Percentiles rank a stretch among this genome's conserved stretches.
Evolutionary conservation across 2,888 invertebrate species (phyloP).

Genomic region (Ectobius pallidus): DNA sequence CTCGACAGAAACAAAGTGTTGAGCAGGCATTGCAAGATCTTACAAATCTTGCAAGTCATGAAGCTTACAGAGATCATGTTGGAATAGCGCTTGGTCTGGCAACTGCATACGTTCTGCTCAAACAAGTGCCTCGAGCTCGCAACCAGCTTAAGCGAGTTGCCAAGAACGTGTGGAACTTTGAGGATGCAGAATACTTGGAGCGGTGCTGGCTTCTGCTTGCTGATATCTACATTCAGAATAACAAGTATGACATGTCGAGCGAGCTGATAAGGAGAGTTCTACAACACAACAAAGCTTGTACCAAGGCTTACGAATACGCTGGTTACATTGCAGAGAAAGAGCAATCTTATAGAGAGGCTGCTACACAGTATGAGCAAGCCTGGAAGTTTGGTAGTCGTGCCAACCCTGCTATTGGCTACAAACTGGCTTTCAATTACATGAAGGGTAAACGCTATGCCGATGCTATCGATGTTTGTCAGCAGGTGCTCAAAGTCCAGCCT

Average conservation of each 20-base stretch:
- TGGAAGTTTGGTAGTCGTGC: constrained; percentile 84
- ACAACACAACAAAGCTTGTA: constrained; percentile 85
- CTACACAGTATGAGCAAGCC: constrained; percentile 80
- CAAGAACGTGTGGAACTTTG: constrained; percentile 88
- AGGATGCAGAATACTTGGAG: constrained; percentile 95
- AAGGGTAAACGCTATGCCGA: constrained; percentile 89
- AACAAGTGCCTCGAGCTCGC: constrained; percentile 89
- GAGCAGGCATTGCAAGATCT: constrained; percentile 85
- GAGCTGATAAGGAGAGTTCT: constrained; percentile 79
- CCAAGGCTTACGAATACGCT: constrained; percentile 86
- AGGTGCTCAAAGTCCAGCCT: constrained; percentile 79
- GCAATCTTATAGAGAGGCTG: constrained; percentile 86
- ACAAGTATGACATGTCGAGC: constrained; percentile 84
- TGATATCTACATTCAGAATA: constrained; percentile 81
- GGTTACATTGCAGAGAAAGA: constrained; percentile 92
- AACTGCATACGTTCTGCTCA: constrained; percentile 82
- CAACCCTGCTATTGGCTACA: constrained; percentile 89
- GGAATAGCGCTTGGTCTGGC: constrained; percentile 87
- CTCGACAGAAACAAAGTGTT: constrained; percentile 80
- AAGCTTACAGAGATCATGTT: constrained; percentile 73
- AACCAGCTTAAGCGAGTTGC: constrained; percentile 90
- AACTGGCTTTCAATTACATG: constrained; percentile 88
- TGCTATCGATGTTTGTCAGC: constrained; percentile 89
- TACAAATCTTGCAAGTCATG: constrained; percentile 72
- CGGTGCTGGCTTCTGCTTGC: constrained; percentile 94